A percentile compares a stretch with the other conserved stretches of the same genome.
Evolutionary conservation across 2,113 vertebrate genomes (phyloP).

Genomic region (Oncorhynchus tshawytscha): DNA sequence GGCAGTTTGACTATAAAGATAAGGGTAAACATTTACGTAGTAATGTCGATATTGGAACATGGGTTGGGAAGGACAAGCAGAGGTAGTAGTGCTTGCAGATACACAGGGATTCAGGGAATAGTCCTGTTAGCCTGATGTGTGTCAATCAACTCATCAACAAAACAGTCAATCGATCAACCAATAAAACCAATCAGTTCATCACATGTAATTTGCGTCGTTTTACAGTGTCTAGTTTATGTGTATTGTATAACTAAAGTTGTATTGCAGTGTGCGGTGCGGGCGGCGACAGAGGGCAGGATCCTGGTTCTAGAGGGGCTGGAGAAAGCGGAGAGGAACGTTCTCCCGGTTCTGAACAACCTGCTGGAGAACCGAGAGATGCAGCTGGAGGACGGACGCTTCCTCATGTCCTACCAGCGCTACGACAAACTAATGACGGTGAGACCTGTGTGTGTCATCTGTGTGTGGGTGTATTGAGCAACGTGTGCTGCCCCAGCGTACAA

Average conservation of each 20-base stretch:
- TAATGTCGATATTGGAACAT: background rate
- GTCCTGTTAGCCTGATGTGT: too few species aligned
- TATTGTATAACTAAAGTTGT: background rate
- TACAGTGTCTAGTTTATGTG: too few species aligned
- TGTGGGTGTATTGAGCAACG: too few species aligned
- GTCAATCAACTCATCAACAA: too few species aligned
- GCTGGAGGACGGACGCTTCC: conserved; percentile 95
- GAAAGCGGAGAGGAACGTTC: conserved; percentile 92
- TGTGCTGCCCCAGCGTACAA: too few species aligned
- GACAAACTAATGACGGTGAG: conserved; percentile 91
- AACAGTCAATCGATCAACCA: too few species aligned
- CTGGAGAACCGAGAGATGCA: conserved; percentile 98
- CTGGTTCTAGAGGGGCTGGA: conserved; percentile 94
- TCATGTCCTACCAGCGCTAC: conserved; percentile 91
- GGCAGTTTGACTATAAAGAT: background rate
- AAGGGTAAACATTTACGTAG: background rate
- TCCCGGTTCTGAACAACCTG: conserved; percentile 94
- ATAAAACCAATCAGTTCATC: too few species aligned
- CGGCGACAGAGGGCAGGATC: conserved; percentile 88
- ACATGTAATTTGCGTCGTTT: too few species aligned
- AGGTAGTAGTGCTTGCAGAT: background rate
- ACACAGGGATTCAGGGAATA: background rate
- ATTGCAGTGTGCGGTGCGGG: conserved; percentile 90
- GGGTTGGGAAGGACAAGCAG: background rate
- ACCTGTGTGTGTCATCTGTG: background rate